A percentile compares a stretch with the other conserved stretches of the same genome.
Evolutionary conservation across 1,140 invertebrate genomes (phyloP).

Genomic region (Nebria ingens): DNA sequence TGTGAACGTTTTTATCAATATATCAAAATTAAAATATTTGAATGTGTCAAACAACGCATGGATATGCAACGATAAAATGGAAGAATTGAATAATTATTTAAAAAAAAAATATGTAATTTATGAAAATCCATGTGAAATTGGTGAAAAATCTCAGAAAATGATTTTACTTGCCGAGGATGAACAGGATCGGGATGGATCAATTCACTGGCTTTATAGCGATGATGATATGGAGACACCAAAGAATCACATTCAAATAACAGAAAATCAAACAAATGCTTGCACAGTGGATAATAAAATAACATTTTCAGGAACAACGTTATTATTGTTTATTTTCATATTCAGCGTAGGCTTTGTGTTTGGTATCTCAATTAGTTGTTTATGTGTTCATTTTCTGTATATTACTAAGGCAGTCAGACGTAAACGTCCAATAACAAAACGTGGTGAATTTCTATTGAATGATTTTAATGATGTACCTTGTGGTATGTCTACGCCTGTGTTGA

Average conservation of each 20-base stretch:
- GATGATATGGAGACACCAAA: neutral
- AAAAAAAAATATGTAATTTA: neutral
- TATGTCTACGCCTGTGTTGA: neutral
- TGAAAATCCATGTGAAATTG: neutral
- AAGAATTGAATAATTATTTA: neutral
- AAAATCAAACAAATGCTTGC: neutral
- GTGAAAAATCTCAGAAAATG: neutral
- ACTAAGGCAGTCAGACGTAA: too few relatives aligned
- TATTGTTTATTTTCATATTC: too few relatives aligned
- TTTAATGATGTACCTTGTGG: neutral
- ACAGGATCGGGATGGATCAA: neutral
- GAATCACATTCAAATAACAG: too few relatives aligned
- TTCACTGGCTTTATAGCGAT: neutral
- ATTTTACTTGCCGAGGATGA: neutral
- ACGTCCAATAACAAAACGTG: too few relatives aligned
- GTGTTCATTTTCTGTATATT: too few relatives aligned
- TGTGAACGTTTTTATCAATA: neutral
- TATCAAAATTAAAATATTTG: neutral
- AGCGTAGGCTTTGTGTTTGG: too few relatives aligned
- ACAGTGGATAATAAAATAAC: too few relatives aligned
- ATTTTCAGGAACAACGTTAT: too few relatives aligned
- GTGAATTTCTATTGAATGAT: neutral
- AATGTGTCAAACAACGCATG: neutral
- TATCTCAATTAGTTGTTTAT: too few relatives aligned
- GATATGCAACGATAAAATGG: neutral